Conservation (phyloP, 2,888 invertebrate species). For the Eumacrocentrus americanus region DNA sequence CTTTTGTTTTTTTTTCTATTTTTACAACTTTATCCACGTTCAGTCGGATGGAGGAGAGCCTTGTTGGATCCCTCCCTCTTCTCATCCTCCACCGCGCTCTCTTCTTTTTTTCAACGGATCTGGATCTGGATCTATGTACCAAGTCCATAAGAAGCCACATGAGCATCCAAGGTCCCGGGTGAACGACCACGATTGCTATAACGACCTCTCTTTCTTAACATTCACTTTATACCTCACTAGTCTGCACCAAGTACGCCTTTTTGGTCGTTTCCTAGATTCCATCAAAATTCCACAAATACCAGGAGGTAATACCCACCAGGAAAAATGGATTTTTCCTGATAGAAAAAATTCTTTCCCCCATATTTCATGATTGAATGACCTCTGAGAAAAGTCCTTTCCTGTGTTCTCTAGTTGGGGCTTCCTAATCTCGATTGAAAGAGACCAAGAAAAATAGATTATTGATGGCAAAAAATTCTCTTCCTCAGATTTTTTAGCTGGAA, state of each 20-base stretch:
- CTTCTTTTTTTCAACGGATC: conserved; percentile 35
- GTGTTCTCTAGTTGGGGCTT: too few species aligned
- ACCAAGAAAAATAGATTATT: too few species aligned
- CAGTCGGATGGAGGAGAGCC: conserved; percentile 5
- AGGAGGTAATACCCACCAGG: too few species aligned
- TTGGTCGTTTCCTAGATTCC: neutral
- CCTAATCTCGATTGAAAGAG: too few species aligned
- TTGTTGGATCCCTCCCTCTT: conserved; percentile 21
- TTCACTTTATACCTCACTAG: neutral
- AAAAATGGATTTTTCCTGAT: too few species aligned
- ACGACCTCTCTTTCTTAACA: conserved; percentile 22
- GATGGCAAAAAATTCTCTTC: too few species aligned
- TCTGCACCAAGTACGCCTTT: neutral
- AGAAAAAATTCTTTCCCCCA: too few species aligned
- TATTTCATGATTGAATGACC: too few species aligned
- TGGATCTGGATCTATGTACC: conserved; percentile 41
- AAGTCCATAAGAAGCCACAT: conserved; percentile 33
- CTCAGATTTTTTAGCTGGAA: too few species aligned
- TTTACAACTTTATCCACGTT: conserved; percentile 13
- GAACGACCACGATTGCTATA: conserved; percentile 38
- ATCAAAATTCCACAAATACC: neutral
- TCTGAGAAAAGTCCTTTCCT: too few species aligned
- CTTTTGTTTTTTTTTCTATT: conserved; percentile 6
- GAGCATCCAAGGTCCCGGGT: conserved; percentile 40
- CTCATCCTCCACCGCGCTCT: conserved; percentile 22